Percentiles rank a stretch among this genome's conserved stretches.
Conservation (phyloP, 2,113 vertebrate genomes). For the Eubucco bourcierii region DNA sequence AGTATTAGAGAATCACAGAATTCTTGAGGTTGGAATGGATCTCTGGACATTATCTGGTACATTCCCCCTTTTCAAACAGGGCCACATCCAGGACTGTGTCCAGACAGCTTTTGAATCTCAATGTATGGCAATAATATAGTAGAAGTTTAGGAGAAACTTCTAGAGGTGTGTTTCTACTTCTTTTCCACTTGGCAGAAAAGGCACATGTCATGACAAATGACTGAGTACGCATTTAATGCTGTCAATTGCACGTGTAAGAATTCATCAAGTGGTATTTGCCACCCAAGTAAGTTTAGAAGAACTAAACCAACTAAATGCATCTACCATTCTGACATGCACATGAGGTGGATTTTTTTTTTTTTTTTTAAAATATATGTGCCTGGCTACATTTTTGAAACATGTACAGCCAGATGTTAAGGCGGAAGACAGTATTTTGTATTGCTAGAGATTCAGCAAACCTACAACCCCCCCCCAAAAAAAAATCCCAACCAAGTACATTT, state of each 20-base stretch:
- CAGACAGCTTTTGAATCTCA: background rate
- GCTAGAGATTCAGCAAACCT: background rate
- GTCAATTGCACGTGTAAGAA: background rate
- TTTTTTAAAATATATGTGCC: background rate
- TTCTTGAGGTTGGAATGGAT: no score
- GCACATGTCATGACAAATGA: background rate
- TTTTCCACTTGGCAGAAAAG: background rate
- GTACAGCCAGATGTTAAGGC: rapidly evolving
- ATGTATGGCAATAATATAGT: background rate
- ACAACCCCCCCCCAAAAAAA: background rate
- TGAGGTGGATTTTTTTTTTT: background rate
- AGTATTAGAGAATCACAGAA: background rate
- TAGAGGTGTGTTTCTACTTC: background rate
- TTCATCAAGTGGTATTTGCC: background rate
- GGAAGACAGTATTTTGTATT: background rate
- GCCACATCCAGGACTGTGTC: no score
- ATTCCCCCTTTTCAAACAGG: no score
- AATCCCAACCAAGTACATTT: background rate
- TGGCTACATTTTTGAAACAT: background rate
- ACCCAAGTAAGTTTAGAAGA: background rate
- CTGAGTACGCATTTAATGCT: background rate
- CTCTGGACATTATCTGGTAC: no score
- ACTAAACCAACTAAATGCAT: background rate
- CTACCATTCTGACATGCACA: background rate
- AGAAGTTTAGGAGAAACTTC: background rate